Evolutionary conservation across 2,888 invertebrate species (phyloP), one percentile per base, ranked within the genome.

Genomic region (Catocala sponsa): DNA sequence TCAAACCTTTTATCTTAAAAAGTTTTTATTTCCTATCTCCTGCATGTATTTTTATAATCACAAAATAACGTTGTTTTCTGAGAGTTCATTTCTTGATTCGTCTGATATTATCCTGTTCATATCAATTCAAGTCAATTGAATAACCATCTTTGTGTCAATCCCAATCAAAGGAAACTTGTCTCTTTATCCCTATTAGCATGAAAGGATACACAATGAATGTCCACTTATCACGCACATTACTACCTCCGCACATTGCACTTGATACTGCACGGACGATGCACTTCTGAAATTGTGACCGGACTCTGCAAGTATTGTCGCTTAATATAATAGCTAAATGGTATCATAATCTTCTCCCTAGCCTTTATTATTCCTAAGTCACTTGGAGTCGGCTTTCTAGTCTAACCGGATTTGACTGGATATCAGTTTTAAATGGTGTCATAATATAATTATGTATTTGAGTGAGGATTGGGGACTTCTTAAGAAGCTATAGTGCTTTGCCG

Each of bases 1-100:
- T 53, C 42, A 63, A 72, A 52, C 57, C 56, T 65, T 53, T 53
- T 59, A 62, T 60, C 54, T 56, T 60, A 35, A 9, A 52, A 67
- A 63, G 57, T 55, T 73, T 55, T 65, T 57, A 62, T 59, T 62
- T 48, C 0, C 5, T 61, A 55, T 52, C 43, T 61, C 33, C 11
- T 12, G 54, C 50, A 55, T 55, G 47, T 63, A 50, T 48, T 55
- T 41, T 48, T 49, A 35, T 42, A 25, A 55, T 42, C 13, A 32
- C n/a, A 12, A 15, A 32, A 32, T 48, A 15, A 46, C 5, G 6
- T 46, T 13, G 12, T 46, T 38, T 38, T 38, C 9, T 38, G 35
- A 5, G n/a, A n/a, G 44, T 7, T 46, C 12, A 46, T 46, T n/a
- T 7, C 44, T 13, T 46, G 13, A 46, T 13, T 46, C 7, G 44